Conservation (phyloP, 2,113 vertebrate species). For the Lucifuga dentata region DNA sequence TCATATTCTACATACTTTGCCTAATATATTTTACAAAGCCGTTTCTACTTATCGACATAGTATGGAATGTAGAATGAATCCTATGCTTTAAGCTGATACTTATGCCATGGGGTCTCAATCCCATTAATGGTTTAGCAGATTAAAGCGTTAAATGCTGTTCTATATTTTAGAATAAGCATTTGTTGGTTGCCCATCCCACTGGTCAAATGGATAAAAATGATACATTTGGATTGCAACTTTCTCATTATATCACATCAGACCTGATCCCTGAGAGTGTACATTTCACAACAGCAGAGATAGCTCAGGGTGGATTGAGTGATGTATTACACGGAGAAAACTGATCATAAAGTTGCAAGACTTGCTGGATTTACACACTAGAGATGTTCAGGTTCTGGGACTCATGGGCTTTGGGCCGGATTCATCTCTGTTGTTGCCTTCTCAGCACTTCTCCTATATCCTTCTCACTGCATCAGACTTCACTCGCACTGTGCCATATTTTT, state of each 20-base stretch:
- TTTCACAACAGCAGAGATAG: slow-evolving; percentile 32
- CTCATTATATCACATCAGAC: slow-evolving; percentile 27
- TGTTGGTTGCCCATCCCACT: neutral
- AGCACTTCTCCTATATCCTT: slow-evolving; percentile 45
- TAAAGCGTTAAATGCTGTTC: neutral
- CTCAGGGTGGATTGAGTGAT: slow-evolving; percentile 51
- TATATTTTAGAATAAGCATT: neutral
- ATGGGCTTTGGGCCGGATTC: slow-evolving; percentile 45
- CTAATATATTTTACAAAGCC: neutral
- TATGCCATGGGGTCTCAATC: neutral
- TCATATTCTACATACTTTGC: neutral
- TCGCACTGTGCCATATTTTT: slow-evolving; percentile 6
- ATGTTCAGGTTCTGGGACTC: slow-evolving; percentile 57
- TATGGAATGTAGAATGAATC: neutral
- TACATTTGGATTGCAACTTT: slow-evolving; percentile 28
- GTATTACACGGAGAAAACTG: slow-evolving; percentile 43
- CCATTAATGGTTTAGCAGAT: neutral
- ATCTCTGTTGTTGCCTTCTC: slow-evolving; percentile 58
- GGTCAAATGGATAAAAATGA: neutral
- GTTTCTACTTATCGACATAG: neutral
- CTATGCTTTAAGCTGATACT: neutral
- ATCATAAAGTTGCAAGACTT: slow-evolving; percentile 61
- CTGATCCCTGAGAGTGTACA: slow-evolving; percentile 28
- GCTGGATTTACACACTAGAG: slow-evolving; percentile 61
- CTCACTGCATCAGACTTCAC: slow-evolving; percentile 19